phyloP scores from a whole-genome alignment of 2,888 invertebrate species.

The Geophilus truncorum region DNA sequence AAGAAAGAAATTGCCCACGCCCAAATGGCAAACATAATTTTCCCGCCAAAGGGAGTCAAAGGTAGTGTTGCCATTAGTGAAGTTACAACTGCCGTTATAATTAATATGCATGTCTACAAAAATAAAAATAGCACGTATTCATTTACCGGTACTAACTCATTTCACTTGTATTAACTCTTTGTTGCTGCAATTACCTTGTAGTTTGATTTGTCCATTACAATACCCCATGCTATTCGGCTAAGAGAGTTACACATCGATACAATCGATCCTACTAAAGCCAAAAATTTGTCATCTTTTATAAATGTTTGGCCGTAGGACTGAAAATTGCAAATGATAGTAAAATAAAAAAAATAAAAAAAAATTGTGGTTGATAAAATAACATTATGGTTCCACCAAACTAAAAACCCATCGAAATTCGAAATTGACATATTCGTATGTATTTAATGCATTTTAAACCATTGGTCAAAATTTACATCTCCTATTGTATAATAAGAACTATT shows the following conservation, averaged over 20 bases:
- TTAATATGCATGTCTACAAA: constrained; percentile 41
- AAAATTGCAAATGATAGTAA: too few species aligned
- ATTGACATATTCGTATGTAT: too few species aligned
- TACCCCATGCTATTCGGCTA: constrained; percentile 52
- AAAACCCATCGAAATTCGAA: too few species aligned
- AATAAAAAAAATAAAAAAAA: too few species aligned
- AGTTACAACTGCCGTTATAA: constrained; percentile 38
- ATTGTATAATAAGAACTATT: too few species aligned
- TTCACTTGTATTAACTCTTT: too few species aligned
- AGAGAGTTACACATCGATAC: constrained; percentile 52
- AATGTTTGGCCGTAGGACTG: constrained; percentile 47
- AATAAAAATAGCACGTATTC: neutral
- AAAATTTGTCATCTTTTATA: constrained; percentile 52
- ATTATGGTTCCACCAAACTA: too few species aligned
- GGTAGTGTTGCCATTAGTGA: constrained; percentile 41
- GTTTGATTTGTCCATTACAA: constrained; percentile 48
- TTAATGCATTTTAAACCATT: too few species aligned
- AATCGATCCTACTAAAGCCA: constrained; percentile 51
- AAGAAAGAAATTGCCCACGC: constrained; percentile 46
- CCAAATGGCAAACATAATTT: constrained; percentile 45
- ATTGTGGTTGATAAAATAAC: too few species aligned
- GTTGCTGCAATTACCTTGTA: too few species aligned
- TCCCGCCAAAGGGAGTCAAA: constrained; percentile 42
- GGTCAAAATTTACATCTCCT: too few species aligned
- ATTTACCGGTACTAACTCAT: too few species aligned